These are phyloP conservation scores for Carterocephalus palaemon DNA, from an alignment of 2,888 invertebrate genomes.

Conservation along the genomic window DNA sequence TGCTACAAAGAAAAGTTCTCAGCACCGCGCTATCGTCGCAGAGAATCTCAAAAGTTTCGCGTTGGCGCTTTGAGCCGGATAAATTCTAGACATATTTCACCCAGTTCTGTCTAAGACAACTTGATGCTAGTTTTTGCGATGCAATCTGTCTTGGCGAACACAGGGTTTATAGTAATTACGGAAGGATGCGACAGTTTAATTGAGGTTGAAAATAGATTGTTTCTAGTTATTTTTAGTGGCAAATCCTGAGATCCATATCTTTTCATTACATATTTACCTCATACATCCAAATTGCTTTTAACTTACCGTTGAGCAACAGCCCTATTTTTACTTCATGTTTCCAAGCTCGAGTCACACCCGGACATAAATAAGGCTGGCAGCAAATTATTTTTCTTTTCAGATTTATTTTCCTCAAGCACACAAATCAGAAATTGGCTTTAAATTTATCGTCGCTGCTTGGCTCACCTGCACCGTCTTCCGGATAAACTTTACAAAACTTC, in stretches of 20 bases:
- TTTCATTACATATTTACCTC: too few species aligned
- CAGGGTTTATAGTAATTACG: constrained; percentile 23
- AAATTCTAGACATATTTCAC: constrained; percentile 32
- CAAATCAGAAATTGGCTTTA: constrained; percentile 16
- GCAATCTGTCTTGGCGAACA: constrained; percentile 23
- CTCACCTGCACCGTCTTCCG: constrained; percentile 22
- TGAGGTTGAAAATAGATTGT: constrained; percentile 15
- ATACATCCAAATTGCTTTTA: too few species aligned
- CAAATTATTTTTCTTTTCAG: constrained; percentile 1
- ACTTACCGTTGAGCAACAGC: too few species aligned
- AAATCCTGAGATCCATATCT: not conserved
- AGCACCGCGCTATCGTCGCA: constrained; percentile 32
- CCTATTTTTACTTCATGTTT: not conserved
- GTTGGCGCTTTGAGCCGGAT: constrained; percentile 43
- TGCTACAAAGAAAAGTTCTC: constrained; percentile 46
- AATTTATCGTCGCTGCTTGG: constrained; percentile 22
- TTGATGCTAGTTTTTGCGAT: constrained; percentile 27
- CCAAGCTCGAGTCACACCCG: too few species aligned
- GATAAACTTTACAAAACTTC: constrained; percentile 35
- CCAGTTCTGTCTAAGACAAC: constrained; percentile 26
- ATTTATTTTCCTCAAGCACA: constrained; percentile 12
- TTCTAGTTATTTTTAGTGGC: not conserved
- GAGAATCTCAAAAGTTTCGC: constrained; percentile 45
- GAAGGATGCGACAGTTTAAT: constrained; percentile 16
- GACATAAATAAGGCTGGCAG: not conserved